phyloP scores from a whole-genome alignment of 2,888 invertebrate species.

The Amaurobius ferox region DNA sequence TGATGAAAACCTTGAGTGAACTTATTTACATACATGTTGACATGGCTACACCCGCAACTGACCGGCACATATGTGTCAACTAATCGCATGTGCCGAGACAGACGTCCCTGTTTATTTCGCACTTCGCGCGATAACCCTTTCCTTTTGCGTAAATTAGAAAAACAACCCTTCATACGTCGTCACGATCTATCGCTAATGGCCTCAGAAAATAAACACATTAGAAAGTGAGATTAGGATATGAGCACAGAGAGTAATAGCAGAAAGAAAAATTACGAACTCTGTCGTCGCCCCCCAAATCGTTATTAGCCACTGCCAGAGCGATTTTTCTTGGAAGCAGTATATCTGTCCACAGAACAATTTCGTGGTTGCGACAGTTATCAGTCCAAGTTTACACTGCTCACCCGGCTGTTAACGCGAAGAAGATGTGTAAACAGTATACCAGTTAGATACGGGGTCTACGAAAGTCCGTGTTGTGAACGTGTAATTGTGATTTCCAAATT shows the following conservation, averaged over 20 bases:
- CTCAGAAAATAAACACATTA: slow-evolving; percentile 61
- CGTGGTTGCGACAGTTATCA: slow-evolving; percentile 29
- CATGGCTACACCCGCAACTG: too few relatives aligned
- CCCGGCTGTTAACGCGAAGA: slow-evolving; percentile 30
- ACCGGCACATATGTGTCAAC: too few relatives aligned
- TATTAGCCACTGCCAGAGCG: neutral
- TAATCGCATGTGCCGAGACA: too few relatives aligned
- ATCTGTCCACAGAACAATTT: slow-evolving; percentile 42
- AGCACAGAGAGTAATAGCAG: neutral
- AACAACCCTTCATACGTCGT: slow-evolving; percentile 37
- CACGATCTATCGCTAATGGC: slow-evolving; percentile 52
- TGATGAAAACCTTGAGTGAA: too few relatives aligned
- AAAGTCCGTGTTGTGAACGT: too few relatives aligned
- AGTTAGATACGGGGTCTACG: too few relatives aligned
- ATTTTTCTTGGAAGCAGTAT: slow-evolving; percentile 37
- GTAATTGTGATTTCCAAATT: too few relatives aligned
- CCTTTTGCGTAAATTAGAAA: slow-evolving; percentile 15
- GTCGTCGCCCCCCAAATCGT: slow-evolving; percentile 7
- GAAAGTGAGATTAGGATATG: neutral
- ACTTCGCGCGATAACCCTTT: slow-evolving; percentile 45
- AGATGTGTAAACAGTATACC: neutral
- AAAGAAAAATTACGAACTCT: slow-evolving; percentile 10
- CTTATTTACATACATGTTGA: too few relatives aligned
- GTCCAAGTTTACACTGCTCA: neutral
- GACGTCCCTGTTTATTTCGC: slow-evolving; percentile 43